These are phyloP conservation scores for Psittacus erithacus DNA, from an alignment of 2,113 vertebrate species.

Conservation along the genomic window DNA sequence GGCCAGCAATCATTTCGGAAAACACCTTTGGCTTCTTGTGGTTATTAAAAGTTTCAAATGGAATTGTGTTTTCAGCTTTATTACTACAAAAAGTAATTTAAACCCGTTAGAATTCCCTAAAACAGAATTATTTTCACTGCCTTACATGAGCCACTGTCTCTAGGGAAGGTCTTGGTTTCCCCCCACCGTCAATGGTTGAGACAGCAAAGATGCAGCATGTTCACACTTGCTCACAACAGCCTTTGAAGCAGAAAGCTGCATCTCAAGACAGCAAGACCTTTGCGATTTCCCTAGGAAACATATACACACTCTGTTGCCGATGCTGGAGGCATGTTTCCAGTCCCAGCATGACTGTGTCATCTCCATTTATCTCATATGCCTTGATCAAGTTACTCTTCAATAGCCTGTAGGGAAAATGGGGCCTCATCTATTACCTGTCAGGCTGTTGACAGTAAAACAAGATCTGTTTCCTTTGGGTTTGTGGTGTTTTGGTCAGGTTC, in stretches of 20 bases:
- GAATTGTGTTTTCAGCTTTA: not conserved
- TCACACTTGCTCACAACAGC: conserved; percentile 4
- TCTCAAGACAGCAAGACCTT: not conserved
- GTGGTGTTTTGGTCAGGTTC: not conserved
- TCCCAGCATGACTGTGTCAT: conserved; percentile 48
- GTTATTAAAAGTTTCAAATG: not conserved
- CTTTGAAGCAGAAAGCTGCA: conserved; percentile 18
- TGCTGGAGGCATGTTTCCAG: conserved; percentile 46
- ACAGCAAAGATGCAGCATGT: not conserved
- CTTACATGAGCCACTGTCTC: not conserved
- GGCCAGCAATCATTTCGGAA: not conserved
- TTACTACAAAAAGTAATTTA: not conserved
- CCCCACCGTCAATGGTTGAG: not conserved
- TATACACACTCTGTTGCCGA: not conserved
- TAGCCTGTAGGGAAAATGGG: conserved; percentile 6
- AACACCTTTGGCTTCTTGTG: not conserved
- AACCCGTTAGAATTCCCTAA: not conserved
- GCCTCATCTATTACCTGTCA: conserved; percentile 19
- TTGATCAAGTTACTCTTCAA: conserved; percentile 15
- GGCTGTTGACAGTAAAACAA: conserved; percentile 52
- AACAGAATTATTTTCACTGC: not conserved
- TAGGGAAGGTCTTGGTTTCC: not conserved
- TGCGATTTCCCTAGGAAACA: not conserved
- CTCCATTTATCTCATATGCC: conserved; percentile 16
- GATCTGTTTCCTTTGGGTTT: conserved; percentile 25